phyloP scores from a whole-genome alignment of 1,140 invertebrate genomes.

The Neotoxoptera formosana region DNA sequence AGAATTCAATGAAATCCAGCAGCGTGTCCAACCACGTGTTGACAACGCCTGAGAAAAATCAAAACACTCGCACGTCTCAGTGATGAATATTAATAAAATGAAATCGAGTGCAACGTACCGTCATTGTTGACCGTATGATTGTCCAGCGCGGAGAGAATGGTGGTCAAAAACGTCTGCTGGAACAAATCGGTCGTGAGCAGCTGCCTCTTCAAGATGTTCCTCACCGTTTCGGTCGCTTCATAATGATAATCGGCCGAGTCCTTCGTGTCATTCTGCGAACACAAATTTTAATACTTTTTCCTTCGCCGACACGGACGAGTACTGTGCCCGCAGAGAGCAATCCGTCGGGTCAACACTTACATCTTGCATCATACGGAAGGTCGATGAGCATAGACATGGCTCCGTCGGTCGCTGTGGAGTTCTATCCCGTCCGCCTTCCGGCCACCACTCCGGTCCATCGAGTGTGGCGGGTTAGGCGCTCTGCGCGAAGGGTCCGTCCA shows the following conservation, averaged over 20 bases:
- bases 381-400: not conserved
- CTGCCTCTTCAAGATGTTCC: conserved; percentile 48
- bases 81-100: not conserved
- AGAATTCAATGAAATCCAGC: conserved; percentile 38
- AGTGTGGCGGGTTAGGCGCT: not conserved
- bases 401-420: not conserved
- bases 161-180: conserved; percentile 46
- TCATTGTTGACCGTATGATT: conserved; percentile 15
- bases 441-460: not conserved
- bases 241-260: not conserved
- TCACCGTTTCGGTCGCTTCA: conserved; percentile 54
- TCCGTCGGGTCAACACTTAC: not conserved
- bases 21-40: conserved; percentile 49
- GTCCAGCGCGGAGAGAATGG: conserved; percentile 31
- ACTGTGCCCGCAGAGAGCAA: no score
- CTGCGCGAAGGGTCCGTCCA: not conserved
- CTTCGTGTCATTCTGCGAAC: conserved; percentile 31
- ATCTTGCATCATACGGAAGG: conserved; percentile 19
- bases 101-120: not conserved
- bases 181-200: conserved; percentile 38
- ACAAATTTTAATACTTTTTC: not conserved
- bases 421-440: not conserved
- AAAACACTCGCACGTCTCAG: not conserved
- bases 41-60: conserved; percentile 2
- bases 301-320: not conserved